These are phyloP conservation scores for Sebastes goodei DNA, from an alignment of 2,797 vertebrate genomes.

Conservation along the genomic window DNA sequence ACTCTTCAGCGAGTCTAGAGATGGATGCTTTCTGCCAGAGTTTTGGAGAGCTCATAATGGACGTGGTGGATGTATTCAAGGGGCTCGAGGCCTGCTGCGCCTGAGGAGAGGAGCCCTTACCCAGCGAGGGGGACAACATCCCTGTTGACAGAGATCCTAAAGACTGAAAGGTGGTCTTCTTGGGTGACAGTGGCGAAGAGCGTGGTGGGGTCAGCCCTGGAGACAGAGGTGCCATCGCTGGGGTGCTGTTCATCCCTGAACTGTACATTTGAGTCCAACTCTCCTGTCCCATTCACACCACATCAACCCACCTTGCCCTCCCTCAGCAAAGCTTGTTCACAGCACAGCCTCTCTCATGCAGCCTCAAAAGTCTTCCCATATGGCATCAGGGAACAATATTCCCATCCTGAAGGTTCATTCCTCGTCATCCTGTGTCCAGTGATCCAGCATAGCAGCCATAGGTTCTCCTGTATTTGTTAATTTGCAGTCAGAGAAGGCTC, in stretches of 20 bases:
- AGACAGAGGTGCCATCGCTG: conserved; percentile 73
- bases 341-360: conserved; percentile 5
- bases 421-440: conserved; percentile 11
- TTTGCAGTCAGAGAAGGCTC: conserved; percentile 11
- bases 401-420: conserved; percentile 24
- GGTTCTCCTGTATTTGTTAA: conserved; percentile 11
- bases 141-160: conserved; percentile 64
- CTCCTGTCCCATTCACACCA: conserved; percentile 60
- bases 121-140: conserved; percentile 49
- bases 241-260: conserved; percentile 72
- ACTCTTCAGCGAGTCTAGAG: conserved; percentile 89
- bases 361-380: conserved; percentile 15
- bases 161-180: conserved; percentile 63
- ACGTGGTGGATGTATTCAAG: conserved; percentile 52
- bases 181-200: conserved; percentile 41
- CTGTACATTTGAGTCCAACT: conserved; percentile 53
- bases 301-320: conserved; percentile 38
- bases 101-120: conserved; percentile 23
- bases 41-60: conserved; percentile 82
- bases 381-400: conserved; percentile 7
- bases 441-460: conserved; percentile 4
- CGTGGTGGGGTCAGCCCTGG: conserved; percentile 54
- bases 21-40: conserved; percentile 84
- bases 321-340: conserved; percentile 12
- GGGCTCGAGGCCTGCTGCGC: conserved; percentile 28